Conservation (phyloP, 2,888 invertebrate species). For the Coenonympha glycerion region DNA sequence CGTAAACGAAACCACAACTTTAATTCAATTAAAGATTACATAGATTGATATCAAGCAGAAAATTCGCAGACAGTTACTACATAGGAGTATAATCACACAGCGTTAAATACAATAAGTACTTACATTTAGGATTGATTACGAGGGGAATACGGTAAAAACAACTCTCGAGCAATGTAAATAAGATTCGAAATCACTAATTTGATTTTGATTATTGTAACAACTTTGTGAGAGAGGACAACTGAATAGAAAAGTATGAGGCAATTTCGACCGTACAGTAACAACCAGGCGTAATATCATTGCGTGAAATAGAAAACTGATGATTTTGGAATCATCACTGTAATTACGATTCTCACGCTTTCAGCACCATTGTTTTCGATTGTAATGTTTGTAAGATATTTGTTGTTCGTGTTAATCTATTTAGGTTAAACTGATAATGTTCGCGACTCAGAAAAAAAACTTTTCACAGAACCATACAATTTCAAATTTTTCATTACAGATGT, state of each 20-base stretch:
- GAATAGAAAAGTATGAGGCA: constrained; percentile 31
- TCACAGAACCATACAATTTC: too few relatives aligned
- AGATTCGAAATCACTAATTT: constrained; percentile 3
- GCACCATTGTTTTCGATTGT: constrained; percentile 14
- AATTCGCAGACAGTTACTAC: constrained; percentile 12
- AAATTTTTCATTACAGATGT: too few relatives aligned
- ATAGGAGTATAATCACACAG: constrained; percentile 10
- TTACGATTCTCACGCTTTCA: constrained; percentile 32
- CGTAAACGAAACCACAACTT: background rate
- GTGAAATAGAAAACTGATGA: constrained; percentile 28
- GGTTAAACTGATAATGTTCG: background rate
- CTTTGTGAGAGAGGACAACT: constrained; percentile 28
- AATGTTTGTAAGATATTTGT: background rate
- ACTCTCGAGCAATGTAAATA: background rate
- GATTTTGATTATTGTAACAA: constrained; percentile 10
- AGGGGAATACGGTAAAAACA: background rate
- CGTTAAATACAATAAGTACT: constrained; percentile 12
- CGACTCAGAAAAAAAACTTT: too few relatives aligned
- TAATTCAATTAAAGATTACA: background rate
- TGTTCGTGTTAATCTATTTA: background rate
- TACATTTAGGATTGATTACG: constrained; percentile 8
- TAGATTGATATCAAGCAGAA: background rate
- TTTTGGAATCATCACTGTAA: constrained; percentile 27
- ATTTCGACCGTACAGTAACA: constrained; percentile 26
- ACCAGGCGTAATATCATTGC: constrained; percentile 21